phyloP scores from a whole-genome alignment of 2,888 invertebrate species.

The Archaeoteleia sp. region DNA sequence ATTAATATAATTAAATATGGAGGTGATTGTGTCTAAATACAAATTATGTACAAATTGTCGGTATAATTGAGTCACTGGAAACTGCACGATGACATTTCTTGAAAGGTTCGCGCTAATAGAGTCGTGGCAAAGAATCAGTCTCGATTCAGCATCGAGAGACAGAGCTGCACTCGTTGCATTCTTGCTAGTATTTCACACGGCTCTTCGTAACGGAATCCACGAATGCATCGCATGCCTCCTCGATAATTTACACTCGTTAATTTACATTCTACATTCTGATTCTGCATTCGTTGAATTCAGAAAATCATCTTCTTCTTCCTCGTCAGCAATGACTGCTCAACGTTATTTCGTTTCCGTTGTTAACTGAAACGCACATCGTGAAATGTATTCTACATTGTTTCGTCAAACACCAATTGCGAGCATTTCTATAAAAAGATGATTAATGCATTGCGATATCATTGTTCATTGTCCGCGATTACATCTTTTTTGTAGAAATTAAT shows the following conservation, averaged over 20 bases:
- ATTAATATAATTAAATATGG: no score
- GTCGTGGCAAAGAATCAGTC: constrained; percentile 36
- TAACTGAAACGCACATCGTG: neutral
- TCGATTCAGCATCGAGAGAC: constrained; percentile 33
- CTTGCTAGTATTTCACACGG: constrained; percentile 46
- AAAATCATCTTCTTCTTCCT: constrained; percentile 26
- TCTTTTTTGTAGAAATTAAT: neutral
- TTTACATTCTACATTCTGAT: constrained; percentile 44
- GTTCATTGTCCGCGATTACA: neutral
- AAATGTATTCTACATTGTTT: neutral
- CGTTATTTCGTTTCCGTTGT: constrained; percentile 13
- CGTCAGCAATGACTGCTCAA: neutral
- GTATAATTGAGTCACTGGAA: neutral
- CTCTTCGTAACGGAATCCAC: constrained; percentile 42
- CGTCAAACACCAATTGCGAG: neutral
- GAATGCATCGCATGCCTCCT: constrained; percentile 38
- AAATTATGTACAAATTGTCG: no score
- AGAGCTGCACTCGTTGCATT: constrained; percentile 29
- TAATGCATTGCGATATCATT: neutral
- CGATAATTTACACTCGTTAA: constrained; percentile 48
- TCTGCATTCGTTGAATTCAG: constrained; percentile 30
- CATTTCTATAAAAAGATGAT: neutral
- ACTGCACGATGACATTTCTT: constrained; percentile 24
- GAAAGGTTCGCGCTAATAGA: constrained; percentile 30
- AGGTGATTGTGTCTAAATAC: no score